Evolutionary conservation across 2,888 invertebrate species (phyloP), one percentile per base, ranked within the genome.

Genomic region (Stomorhina lunata): DNA sequence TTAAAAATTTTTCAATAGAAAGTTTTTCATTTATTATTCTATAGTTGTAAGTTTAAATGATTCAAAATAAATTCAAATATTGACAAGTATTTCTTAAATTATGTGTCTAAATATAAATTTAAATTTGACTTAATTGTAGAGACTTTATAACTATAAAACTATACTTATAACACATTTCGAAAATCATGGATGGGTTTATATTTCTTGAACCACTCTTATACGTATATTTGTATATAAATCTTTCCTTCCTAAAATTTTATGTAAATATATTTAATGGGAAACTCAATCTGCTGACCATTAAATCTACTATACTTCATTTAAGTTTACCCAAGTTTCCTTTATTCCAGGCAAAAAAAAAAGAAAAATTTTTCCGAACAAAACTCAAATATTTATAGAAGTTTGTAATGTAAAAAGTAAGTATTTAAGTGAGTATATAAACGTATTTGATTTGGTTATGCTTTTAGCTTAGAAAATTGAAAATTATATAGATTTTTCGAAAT

Each of bases 271-370:
- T 57, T 43, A 22, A 45, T 29, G 22, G 25, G 40, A 73, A 65
- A 73, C 22, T 65, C 55, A 65, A 73, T 43, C n/a, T 43, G 43
- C 15, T 55, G 73, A 55, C 55, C 45, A 66, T 75, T 65, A 75
- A 65, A 75, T 57, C 57, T 34, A 25, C 57, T 37, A 34, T 45
- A 66, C 65, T 65, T 37, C 55, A 66, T 57, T 75, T 32, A 25
- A 45, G 65, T 75, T 45, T 17, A 45, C 17, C n/a, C 25, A 25
- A 50, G 27, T 50, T 40, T 57, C 2, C 15, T 25, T 2, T 61
- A 9, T 4, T 22, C n/a, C 37, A 2, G 37, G 9, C 22, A 37
- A 50, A 27, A 53, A 27, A 6, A 53, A 55, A 27, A 50, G 6
- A 55, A 2, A 17, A 7, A 45, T 6, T 4, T 1, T 7, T 9